Percentiles rank a stretch among this genome's conserved stretches.
These are phyloP conservation scores for Chelonia mydas DNA, from an alignment of 2,797 vertebrate genomes.

Conservation along the genomic window DNA sequence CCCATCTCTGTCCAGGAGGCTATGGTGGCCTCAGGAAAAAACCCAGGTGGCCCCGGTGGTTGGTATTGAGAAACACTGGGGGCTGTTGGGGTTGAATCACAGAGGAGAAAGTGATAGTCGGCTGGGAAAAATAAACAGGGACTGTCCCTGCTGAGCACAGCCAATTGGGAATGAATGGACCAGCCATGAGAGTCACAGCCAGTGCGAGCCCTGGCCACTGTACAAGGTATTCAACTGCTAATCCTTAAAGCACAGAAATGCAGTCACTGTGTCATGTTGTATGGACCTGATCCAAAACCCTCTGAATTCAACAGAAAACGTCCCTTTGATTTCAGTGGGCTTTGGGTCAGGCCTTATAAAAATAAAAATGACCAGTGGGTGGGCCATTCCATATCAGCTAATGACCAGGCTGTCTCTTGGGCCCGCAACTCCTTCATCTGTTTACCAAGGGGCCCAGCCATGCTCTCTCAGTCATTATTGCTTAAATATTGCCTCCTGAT, in stretches of 20 bases:
- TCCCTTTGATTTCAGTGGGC: background rate
- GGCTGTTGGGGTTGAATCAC: background rate
- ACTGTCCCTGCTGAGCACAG: background rate
- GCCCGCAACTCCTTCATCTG: no score
- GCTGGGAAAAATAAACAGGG: background rate
- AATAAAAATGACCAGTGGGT: background rate
- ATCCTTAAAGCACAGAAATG: background rate
- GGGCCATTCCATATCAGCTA: background rate
- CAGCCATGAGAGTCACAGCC: background rate
- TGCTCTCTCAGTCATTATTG: background rate
- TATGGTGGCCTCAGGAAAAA: rapidly evolving
- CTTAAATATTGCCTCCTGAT: background rate
- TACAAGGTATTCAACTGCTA: background rate
- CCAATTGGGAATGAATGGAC: background rate
- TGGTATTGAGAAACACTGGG: no score
- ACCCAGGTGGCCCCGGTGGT: background rate
- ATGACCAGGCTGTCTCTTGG: background rate
- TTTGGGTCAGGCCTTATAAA: background rate
- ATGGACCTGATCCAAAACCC: background rate
- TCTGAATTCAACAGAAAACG: background rate
- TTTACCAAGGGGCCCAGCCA: background rate
- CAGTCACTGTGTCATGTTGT: background rate
- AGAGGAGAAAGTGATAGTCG: background rate
- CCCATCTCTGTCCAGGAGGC: rapidly evolving
- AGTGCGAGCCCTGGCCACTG: background rate